Base-by-base conservation (phyloP, 37 sponge, comb jelly and placozoan species). In the Spongilla lacustris region DNA sequence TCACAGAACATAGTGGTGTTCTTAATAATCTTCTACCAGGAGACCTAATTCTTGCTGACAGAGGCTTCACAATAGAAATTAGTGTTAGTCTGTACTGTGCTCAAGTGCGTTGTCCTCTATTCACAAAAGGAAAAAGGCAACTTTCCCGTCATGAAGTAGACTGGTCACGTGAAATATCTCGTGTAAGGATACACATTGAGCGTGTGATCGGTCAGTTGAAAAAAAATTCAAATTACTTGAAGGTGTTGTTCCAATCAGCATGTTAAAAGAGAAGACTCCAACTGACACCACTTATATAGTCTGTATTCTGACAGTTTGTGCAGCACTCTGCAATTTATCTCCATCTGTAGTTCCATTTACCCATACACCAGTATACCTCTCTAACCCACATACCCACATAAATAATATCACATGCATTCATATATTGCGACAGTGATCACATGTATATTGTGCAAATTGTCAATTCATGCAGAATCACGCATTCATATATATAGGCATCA, bases 11-110 rank as follows among this genome's bases (percentile, higher is more conserved):
- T 41, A 9, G 41, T 41, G 41, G 6, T 41, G 41, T 41, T 41
- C 69, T 92, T 8, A 66, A 89, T 5, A 37, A 84, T 27, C 75
- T 84, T 27, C 17, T 75, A 33, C 74, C 74, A 34, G 84, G 84
- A 21, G 84, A 84, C 41, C 41, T 41, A 32, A 73, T 87, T 71
- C 67, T 87, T 11, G 88, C 88, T 26, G 88, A 87, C 67, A 83
- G 88, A 36, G 88, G 88, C 25, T 87, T 87, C 33, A 81, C 50
- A 22, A 73, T 87, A 48, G 33, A 75, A 35, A 82, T 81, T 22
- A 81, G 75, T 82, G 88, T 38, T 34, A 82, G 82, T 29, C 24
- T 81, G 69, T 87, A 48, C 49, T 82, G 89, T 89, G 89, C 84
- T n/a, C 79, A 87, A 35, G 75, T 87, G 33, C 35, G 48, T 23